These are phyloP conservation scores for Sanderia malayensis DNA, from an alignment of 30 jellyfish, hydroid and myxozoan genomes.

Conservation along the genomic window DNA sequence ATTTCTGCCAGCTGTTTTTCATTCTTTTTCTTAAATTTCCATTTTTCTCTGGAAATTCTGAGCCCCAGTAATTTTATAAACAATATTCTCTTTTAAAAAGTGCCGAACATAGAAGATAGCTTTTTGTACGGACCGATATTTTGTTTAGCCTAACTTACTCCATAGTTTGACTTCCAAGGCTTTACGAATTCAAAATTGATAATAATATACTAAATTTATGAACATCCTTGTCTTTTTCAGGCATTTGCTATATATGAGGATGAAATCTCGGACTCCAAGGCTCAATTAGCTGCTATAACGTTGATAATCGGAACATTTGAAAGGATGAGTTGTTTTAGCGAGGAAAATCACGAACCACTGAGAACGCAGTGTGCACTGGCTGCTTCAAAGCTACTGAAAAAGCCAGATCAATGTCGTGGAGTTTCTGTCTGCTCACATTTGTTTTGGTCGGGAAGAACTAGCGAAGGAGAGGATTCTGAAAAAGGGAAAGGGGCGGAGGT, in stretches of 20 bases:
- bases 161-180: too few species aligned
- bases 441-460: slow-evolving; percentile 98
- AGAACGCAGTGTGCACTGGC: slow-evolving; percentile 99
- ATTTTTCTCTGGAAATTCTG: too few species aligned
- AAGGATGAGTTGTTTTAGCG: slow-evolving; percentile 85
- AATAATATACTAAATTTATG: too few species aligned
- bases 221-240: too few species aligned
- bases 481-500: slow-evolving; percentile 77
- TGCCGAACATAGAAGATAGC: too few species aligned
- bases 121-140: too few species aligned
- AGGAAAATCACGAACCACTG: slow-evolving; percentile 98
- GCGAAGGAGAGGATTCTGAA: slow-evolving; percentile 82
- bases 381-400: slow-evolving; percentile 90
- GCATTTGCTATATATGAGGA: slow-evolving; percentile 98
- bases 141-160: too few species aligned
- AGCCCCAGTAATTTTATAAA: too few species aligned
- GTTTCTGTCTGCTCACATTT: slow-evolving; percentile 97
- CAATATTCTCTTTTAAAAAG: too few species aligned
- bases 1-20: too few species aligned
- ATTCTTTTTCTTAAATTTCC: too few species aligned
- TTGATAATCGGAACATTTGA: slow-evolving; percentile 96
- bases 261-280: slow-evolving; percentile 97
- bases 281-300: slow-evolving; percentile 98
- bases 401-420: slow-evolving; percentile 99
- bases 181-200: too few species aligned